Base-by-base conservation (phyloP, 2,797 vertebrate genomes). In the Oreochromis grahami region DNA sequence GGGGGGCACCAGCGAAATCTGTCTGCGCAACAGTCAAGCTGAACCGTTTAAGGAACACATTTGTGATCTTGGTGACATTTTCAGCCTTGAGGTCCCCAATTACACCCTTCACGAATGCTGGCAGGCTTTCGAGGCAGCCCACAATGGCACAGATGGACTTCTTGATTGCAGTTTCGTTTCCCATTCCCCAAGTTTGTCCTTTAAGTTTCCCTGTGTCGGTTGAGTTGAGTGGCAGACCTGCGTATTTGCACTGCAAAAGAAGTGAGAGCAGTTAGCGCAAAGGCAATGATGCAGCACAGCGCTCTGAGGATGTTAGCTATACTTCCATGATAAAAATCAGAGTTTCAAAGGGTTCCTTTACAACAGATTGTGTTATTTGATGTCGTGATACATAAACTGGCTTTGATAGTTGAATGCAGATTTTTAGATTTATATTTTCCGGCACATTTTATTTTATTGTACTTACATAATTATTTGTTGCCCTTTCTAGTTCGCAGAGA, bases 381-480 rank as follows among this genome's bases (percentile, higher is more conserved):
- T 26, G n/a, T 53, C 9, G 7, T 51, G 19, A 76, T 26, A 65
- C 9, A 77, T 15, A 19, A n/a, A 45, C n/a, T 60, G 19, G 5
- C 24, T 81, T 79, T 70, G 43, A 48, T 26, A 9, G 15, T 11
- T 68, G 19, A 38, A 43, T 9, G 77, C 5, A 78, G 7, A 60
- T 79, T 51, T 53, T 43, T 52, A 29, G 4, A 58, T 53, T 19
- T 48, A 50, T n/a, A 50, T 48, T 74, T 48, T 32, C 43, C 3
- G 7, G 32, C 55, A 19, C 21, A 55, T 41, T 65, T 24, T 45
- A 24, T 6, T 32, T 24, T 36, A 3, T 26, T 32, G 45, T 88
- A 92, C 93, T 91, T 81, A 95, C 94, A 19, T 90, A 94, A 4
- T 13, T 0, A 0, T 19, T 1, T 87, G 91, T 78, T 9, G 85